A percentile compares a stretch with the other conserved stretches of the same genome.
phyloP scores from a whole-genome alignment of 2,888 invertebrate species.

The Escarpia spicata region DNA sequence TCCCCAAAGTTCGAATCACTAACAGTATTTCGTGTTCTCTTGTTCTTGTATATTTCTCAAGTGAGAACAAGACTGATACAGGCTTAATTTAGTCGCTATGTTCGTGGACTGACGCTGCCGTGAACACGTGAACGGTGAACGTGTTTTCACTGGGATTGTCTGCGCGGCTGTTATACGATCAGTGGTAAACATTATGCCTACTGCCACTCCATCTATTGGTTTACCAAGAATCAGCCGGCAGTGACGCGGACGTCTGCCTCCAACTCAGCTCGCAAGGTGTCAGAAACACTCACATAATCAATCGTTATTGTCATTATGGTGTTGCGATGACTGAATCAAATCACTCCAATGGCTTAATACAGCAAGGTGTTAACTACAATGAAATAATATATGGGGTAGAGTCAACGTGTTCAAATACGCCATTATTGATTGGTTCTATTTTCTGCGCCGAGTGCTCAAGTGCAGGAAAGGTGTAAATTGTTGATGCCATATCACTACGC shows the following conservation, averaged over 20 bases:
- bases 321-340: background rate
- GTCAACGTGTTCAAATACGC: background rate
- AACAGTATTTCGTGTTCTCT: too few relatives aligned
- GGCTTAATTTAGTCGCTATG: too few relatives aligned
- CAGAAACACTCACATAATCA: background rate
- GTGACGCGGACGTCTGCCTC: background rate
- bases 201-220: background rate
- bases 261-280: background rate
- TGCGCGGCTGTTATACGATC: background rate
- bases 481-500: background rate
- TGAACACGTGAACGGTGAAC: too few relatives aligned
- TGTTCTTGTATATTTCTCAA: too few relatives aligned
- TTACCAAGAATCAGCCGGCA: background rate
- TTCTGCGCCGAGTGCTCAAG: background rate
- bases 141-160: background rate
- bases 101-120: too few relatives aligned
- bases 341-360: background rate
- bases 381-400: background rate
- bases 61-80: too few relatives aligned
- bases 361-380: background rate
- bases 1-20: too few relatives aligned
- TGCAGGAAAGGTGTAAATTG: background rate
- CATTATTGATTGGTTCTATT: background rate
- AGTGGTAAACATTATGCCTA: background rate
- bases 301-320: background rate